These are phyloP conservation scores for Hylia prasina DNA, from an alignment of 2,113 vertebrate species.

Conservation along the genomic window DNA sequence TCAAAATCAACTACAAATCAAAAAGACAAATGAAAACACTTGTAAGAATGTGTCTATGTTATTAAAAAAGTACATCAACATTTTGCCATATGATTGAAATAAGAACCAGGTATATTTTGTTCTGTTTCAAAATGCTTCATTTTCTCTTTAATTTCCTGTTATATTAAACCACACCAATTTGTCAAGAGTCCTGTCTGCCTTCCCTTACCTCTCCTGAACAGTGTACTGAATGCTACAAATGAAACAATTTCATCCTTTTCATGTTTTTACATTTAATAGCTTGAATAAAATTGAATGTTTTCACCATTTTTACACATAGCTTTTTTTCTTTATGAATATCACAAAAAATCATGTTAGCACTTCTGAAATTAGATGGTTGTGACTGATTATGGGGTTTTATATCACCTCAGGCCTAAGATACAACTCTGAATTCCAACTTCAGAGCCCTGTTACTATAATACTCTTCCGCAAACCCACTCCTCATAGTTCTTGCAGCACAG, in stretches of 20 bases:
- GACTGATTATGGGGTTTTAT: background rate
- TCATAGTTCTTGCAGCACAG: background rate
- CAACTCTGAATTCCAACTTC: background rate
- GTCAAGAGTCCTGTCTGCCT: background rate
- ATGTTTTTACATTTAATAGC: background rate
- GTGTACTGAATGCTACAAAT: background rate
- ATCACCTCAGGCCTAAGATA: background rate
- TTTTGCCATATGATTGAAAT: background rate
- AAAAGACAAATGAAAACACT: background rate
- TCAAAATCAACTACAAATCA: background rate
- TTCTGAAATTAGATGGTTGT: background rate
- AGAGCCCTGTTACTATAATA: background rate
- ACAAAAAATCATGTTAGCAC: background rate
- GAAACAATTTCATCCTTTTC: background rate
- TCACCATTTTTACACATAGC: background rate
- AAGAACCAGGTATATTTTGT: background rate
- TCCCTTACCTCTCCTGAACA: background rate
- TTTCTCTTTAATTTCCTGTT: background rate
- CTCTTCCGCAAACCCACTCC: background rate
- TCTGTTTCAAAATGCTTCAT: background rate
- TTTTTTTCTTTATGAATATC: background rate
- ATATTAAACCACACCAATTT: background rate
- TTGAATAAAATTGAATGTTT: background rate
- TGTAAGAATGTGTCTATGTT: background rate
- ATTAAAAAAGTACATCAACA: background rate